phyloP scores from a whole-genome alignment of 2,113 vertebrate species.

The Gobio gobio region DNA sequence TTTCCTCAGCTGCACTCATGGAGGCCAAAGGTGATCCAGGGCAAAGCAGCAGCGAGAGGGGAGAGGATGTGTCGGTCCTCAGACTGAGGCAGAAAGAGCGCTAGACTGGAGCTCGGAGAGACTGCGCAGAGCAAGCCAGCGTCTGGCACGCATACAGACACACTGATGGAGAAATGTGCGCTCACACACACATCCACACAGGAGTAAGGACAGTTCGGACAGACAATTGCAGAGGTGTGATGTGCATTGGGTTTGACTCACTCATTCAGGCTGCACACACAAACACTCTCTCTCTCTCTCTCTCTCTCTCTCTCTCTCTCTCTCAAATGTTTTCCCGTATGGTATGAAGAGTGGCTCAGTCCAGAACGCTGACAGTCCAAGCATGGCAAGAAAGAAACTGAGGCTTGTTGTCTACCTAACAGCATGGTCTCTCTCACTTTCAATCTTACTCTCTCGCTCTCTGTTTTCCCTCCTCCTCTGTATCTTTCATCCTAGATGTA shows the following conservation, averaged over 20 bases:
- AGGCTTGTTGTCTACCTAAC: slow-evolving; percentile 5
- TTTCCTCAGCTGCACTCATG: slow-evolving; percentile 45
- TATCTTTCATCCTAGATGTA: not conserved
- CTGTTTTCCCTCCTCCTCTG: not conserved
- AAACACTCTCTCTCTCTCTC: no score
- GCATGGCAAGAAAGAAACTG: slow-evolving; percentile 3
- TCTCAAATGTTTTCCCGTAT: not conserved
- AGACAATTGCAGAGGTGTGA: not conserved
- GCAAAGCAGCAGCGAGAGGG: not conserved
- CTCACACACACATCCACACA: not conserved
- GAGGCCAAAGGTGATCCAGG: slow-evolving; percentile 22
- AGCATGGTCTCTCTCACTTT: slow-evolving; percentile 16
- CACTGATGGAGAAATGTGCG: slow-evolving; percentile 18
- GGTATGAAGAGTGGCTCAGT: not conserved
- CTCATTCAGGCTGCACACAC: not conserved
- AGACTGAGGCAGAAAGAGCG: not conserved
- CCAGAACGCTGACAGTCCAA: slow-evolving; percentile 19
- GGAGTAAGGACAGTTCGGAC: not conserved
- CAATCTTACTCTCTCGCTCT: not conserved
- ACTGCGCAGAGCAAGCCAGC: not conserved
- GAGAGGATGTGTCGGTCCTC: not conserved
- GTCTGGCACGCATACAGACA: slow-evolving; percentile 18
- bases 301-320: slow-evolving; percentile 1
- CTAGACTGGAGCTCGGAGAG: slow-evolving; percentile 5
- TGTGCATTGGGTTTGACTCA: not conserved